Evolutionary conservation across 2,797 vertebrate species (phyloP), one percentile per base, ranked within the genome.

Genomic region (Enteromius treurensis): DNA sequence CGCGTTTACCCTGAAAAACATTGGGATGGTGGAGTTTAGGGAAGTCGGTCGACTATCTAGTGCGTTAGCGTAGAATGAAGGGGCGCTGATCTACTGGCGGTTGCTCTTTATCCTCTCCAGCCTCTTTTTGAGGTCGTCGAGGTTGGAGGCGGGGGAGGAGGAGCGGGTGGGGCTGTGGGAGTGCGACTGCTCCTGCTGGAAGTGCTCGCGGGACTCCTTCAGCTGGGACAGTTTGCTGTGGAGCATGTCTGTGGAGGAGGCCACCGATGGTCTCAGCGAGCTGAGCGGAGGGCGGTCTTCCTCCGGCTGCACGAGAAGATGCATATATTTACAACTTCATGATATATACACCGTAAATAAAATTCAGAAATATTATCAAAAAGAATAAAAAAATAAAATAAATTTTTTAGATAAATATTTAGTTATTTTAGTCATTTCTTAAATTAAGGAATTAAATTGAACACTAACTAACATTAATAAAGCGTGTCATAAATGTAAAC

Each of bases 31-130:
- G 23, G 70, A 53, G 55, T 64, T 29, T 65, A 5, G 51, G 32
- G 78, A 70, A 65, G 75, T 73, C 70, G 55, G 75, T 53, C 15
- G 60, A 68, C 65, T 77, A 84, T 62, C 62, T 77, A 78, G 65
- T 45, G 37, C 37, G 7, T 17, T 79, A 64, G 37, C 65, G 7
- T 58, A 26, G 37, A 34, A 32, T 29, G 13, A 37, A 40, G 13
- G 37, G 64, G 64, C 17, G 71, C 89, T 14, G 51, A 78, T 90
- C 91, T 94, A 99, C 91, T 99, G 98, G 90, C 96, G 95, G 91
- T 97, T 99, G 93, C 97, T 98, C 95, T 99, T 99, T 92, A 99
- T 99, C 93, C 96, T 95, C 94, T 99, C 98, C 94, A 99, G 94
- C 91, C 98, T 96, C 89, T 99, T 99, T 96, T 98, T 99, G 94